phyloP scores from a whole-genome alignment of 2,113 vertebrate genomes.

The human region DNA sequence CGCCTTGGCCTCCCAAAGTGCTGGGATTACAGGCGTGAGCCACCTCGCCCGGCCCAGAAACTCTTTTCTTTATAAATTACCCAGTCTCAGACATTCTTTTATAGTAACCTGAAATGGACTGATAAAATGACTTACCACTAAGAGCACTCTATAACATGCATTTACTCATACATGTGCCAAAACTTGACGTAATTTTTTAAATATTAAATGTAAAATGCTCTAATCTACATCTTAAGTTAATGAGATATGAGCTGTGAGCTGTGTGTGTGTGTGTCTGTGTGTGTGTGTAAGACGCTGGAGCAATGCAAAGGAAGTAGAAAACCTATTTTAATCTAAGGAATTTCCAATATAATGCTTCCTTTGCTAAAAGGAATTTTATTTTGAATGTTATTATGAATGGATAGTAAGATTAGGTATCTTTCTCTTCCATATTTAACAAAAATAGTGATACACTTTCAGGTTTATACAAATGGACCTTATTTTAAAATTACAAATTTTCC shows the following conservation, averaged over 20 bases:
- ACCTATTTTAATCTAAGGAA: slow-evolving; percentile 46
- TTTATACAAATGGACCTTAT: slow-evolving; percentile 52
- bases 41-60: background rate
- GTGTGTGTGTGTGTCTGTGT: too few species aligned
- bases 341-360: slow-evolving; percentile 44
- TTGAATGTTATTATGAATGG: slow-evolving; percentile 37
- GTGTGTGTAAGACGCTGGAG: background rate
- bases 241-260: slow-evolving; percentile 33
- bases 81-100: background rate
- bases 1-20: too few species aligned
- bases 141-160: slow-evolving; percentile 43
- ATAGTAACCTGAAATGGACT: background rate
- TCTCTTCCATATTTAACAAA: slow-evolving; percentile 56
- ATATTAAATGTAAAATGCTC: slow-evolving; percentile 39
- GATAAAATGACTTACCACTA: background rate
- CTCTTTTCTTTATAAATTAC: background rate
- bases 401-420: slow-evolving; percentile 49
- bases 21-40: too few species aligned
- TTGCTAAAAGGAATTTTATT: slow-evolving; percentile 32
- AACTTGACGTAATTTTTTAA: slow-evolving; percentile 43
- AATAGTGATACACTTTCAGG: slow-evolving; percentile 32
- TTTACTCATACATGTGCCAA: slow-evolving; percentile 45
- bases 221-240: slow-evolving; percentile 14
- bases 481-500: slow-evolving; percentile 47
- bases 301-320: slow-evolving; percentile 56